Base-by-base conservation (phyloP, 2,888 invertebrate species). In the Acrobasis repandana region DNA sequence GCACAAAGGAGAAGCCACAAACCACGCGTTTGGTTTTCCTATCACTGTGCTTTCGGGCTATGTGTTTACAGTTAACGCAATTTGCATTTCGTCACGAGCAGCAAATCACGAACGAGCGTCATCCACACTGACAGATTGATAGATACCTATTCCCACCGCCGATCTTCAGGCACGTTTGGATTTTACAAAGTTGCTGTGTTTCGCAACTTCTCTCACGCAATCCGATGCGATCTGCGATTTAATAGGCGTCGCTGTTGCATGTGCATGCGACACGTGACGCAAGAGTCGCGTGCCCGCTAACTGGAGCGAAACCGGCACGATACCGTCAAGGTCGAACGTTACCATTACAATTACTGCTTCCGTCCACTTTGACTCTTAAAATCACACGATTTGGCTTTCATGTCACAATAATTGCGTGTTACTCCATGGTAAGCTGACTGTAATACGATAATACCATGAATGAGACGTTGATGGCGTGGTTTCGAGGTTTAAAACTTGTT, bases 301-400 rank as follows among this genome's bases (percentile, higher is more conserved):
- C 71, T 82, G 71, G 83, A 79, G 79, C 81, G 79, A 68, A 75
- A 80, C 79, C 70, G 65, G 69, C 73, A 73, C 75, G 77, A 75
- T 73, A 74, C 67, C 54, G 65, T 72, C 83, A 82, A 83, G 83
- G 83, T 79, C 79, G 68, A 38, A 11, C 48, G 34, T 58, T 59
- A 49, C 49, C 49, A 49, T 18, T 33, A 34, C 48, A 58, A 58
- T 48, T 38, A 54, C 38, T 18, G 54, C 14, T 54, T 54, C 54
- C 54, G 38, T 54, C 54, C 54, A 54, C 54, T 54, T 51, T 15
- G 34, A 15, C 52, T 52, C 34, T 16, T 52, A n/a, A 52, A 54
- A 50, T n/a, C 52, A 54, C 38, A 38, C 33, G 14, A 28, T 50
- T 50, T 50, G 20, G 50, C 11, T 43, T 43, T 43, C n/a, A 43